A percentile compares a stretch with the other conserved stretches of the same genome.
Evolutionary conservation across 2,113 vertebrate species (phyloP).

Genomic region (Oophaga pumilio): DNA sequence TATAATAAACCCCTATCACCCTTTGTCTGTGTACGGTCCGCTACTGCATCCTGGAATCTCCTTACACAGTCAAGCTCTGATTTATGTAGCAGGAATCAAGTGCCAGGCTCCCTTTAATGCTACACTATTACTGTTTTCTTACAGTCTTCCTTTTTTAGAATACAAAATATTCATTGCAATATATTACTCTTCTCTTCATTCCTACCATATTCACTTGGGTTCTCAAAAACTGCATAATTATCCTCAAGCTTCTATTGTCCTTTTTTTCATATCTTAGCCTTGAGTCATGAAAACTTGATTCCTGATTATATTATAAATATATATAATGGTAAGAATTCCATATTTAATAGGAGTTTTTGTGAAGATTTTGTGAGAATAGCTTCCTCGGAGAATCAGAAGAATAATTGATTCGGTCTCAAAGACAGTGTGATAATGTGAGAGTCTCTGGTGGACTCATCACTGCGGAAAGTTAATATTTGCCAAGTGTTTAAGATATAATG

Average conservation of each 20-base stretch:
- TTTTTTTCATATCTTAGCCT: background rate
- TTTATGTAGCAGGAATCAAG: too few relatives aligned
- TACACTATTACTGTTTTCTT: background rate
- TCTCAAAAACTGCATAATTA: background rate
- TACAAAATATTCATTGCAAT: background rate
- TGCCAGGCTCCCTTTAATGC: too few relatives aligned
- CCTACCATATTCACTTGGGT: background rate
- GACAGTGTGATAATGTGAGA: background rate
- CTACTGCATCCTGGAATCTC: too few relatives aligned
- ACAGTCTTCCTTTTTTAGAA: background rate
- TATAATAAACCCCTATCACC: too few relatives aligned
- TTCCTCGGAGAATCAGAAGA: background rate
- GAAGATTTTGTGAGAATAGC: background rate
- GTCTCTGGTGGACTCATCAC: background rate
- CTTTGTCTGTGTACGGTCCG: too few relatives aligned
- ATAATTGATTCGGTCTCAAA: background rate
- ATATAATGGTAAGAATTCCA: background rate
- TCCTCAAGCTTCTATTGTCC: background rate
- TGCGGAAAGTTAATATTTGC: background rate
- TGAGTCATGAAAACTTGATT: background rate
- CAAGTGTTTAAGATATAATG: background rate
- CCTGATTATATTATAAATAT: background rate
- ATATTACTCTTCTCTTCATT: too few relatives aligned
- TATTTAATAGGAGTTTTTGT: background rate
- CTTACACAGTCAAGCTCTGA: too few relatives aligned